phyloP scores from a whole-genome alignment of 2,888 invertebrate genomes.

The Disparrhopalites patrizii region DNA sequence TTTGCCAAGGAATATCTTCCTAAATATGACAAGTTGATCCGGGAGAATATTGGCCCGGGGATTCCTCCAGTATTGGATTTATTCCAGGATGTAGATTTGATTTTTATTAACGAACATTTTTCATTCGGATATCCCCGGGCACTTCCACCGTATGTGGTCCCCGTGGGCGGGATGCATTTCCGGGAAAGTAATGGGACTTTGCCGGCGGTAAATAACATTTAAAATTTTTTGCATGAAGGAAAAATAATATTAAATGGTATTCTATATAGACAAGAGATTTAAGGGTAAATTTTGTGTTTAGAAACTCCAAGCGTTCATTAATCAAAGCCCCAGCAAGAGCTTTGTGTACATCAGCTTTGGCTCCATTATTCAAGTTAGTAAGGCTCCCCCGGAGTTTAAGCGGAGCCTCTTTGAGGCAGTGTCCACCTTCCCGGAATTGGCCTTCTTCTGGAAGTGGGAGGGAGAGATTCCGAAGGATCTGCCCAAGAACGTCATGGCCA shows the following conservation, averaged over 20 bases:
- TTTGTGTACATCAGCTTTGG: constrained; percentile 28
- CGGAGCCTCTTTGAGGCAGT: too few species aligned
- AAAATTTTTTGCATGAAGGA: too few species aligned
- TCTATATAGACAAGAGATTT: too few species aligned
- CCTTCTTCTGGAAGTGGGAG: constrained; percentile 42
- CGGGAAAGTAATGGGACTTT: too few species aligned
- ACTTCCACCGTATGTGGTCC: constrained; percentile 30
- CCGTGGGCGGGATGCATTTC: constrained; percentile 28
- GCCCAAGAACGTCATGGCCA: constrained; percentile 46
- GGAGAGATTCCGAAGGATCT: constrained; percentile 50
- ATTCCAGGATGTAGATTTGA: constrained; percentile 27
- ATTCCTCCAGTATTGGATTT: constrained; percentile 26
- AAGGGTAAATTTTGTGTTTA: too few species aligned
- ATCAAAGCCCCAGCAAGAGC: too few species aligned
- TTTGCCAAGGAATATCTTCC: constrained; percentile 32
- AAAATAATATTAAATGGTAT: too few species aligned
- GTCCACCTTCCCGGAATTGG: constrained; percentile 21
- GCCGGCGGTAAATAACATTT: too few species aligned
- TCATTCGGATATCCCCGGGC: constrained; percentile 38
- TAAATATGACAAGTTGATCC: constrained; percentile 25
- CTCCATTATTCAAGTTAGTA: background rate
- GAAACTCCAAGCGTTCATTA: too few species aligned
- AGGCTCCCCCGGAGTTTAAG: background rate
- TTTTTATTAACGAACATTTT: constrained; percentile 38
- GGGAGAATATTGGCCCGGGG: constrained; percentile 26